Base-by-base conservation (phyloP, 2,888 invertebrate genomes). In the Amorpha juglandis region DNA sequence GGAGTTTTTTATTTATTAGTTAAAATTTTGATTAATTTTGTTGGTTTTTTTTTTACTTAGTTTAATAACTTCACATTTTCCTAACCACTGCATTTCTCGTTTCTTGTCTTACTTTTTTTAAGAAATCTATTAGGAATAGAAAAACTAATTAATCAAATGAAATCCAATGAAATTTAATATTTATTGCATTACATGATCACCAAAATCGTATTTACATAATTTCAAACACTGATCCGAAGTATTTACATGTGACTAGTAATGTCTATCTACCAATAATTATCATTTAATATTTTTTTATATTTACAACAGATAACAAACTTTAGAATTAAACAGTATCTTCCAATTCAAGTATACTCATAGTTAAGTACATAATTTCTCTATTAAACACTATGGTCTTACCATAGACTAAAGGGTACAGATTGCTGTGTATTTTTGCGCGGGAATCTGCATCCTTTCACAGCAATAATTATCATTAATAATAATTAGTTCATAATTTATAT, bases 141-240 rank as follows among this genome's bases (percentile, higher is more conserved):
- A 38, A 55, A 55, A 58, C 42, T 8, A 58, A 55, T 42, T 0
- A 42, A 27, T 47, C 6, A 64, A 65, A 35, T 35, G 14, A 48
- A 58, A 38, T 48, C 58, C 62, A 63, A 63, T 63, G 52, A 53
- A 66, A 52, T 63, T 62, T 66, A 66, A 38, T 65, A 62, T 66
- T 66, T 63, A 66, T 66, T 66, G 52, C 52, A 45, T 66, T 63
- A 66, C 47, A 63, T 66, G 47, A 66, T 45, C 63, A 66, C 66
- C 19, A 92, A 92, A 88, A 86, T 79, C 75, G 86, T 92, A 90
- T 83, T 79, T 92, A 92, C 92, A 92, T 88, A 84, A 84, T 81
- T 83, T 86, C 82, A 83, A 91, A 92, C 92, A 91, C 83, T 84
- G 87, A 90, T 35, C 38, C 88, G 83, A 86, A 80, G 85, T 91